Base-by-base conservation (phyloP, 2,113 vertebrate genomes). In the Stictonetta naevosa region DNA sequence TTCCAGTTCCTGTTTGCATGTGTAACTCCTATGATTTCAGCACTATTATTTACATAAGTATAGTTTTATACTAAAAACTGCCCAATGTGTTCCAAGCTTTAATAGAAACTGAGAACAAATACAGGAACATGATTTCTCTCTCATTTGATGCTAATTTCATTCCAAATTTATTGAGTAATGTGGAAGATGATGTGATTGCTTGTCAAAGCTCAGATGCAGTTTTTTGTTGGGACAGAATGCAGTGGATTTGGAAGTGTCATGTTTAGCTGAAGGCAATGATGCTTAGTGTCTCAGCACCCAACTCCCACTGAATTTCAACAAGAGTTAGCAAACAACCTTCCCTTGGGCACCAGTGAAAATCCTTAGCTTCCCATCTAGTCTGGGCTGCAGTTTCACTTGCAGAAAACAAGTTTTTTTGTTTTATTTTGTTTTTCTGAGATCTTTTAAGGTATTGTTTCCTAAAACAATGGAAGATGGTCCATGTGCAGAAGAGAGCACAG, bases 321-420 rank as follows among this genome's bases (percentile, higher is more conserved):
- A 88, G 91, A 94, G 78, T 74, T 94, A 91, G 67, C 63, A 67
- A 93, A 92, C 94, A 95, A 91, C 91, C 89, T 97, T 95, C 93
- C 95, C 94, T 78, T 94, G 87, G 91, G 87, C 90, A 87, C 58
- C 93, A 88, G 50, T 71, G 87, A 91, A 92, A 95, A 95, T 78
- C 86, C 86, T 68, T 79, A 34, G 73, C 81, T 87, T 50, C n/a
- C 59, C 20, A 88, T 55, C 75, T 50, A 86, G 38, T 29, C 60
- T 88, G 67, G 82, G 82, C 58, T 69, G 69, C 53, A 68, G 79
- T 40, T 95, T 58, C 71, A 76, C 7, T 85, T 50, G 44, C 74
- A 93, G 69, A 26, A 89, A 89, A 93, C 31, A 59, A 80, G 71
- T 0, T 5, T 19, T 46, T 46, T 40, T 0, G 4, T 19, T 46